A percentile compares a stretch with the other conserved stretches of the same genome.
Evolutionary conservation across 2,113 vertebrate species (phyloP).

Genomic region (Lepus europaeus): DNA sequence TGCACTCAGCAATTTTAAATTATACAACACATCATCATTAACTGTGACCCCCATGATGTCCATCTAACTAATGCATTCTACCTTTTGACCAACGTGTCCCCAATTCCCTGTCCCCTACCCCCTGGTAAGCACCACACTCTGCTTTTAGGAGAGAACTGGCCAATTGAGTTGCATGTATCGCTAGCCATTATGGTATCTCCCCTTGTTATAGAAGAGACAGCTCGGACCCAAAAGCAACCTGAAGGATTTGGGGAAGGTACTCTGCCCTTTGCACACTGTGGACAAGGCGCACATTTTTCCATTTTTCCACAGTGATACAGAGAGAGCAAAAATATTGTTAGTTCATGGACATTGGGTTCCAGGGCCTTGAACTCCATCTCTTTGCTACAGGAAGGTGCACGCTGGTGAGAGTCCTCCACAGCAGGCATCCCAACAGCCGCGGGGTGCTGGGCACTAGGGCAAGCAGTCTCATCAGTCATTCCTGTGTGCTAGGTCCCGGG

Average conservation of each 20-base stretch:
- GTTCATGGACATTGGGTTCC: not conserved
- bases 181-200: not conserved
- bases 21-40: not conserved
- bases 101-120: not conserved
- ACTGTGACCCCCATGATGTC: not conserved
- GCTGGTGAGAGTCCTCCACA: constrained; percentile 57
- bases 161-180: not conserved
- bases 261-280: not conserved
- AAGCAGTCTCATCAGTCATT: constrained; percentile 69
- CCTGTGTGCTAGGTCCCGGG: constrained; percentile 73
- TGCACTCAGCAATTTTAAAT: not conserved
- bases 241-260: not conserved
- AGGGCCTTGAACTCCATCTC: not conserved
- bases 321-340: not conserved
- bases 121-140: not conserved
- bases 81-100: not conserved
- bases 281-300: not conserved
- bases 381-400: constrained; percentile 64
- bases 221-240: not conserved
- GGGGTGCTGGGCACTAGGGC: constrained; percentile 52
- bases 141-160: not conserved
- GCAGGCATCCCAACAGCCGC: constrained; percentile 59
- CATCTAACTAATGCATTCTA: not conserved
- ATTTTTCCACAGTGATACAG: not conserved
- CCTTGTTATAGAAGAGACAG: not conserved